A percentile compares a stretch with the other conserved stretches of the same genome.
These are phyloP conservation scores for Syncerus caffer DNA, from an alignment of 2,797 vertebrate species.

Conservation along the genomic window DNA sequence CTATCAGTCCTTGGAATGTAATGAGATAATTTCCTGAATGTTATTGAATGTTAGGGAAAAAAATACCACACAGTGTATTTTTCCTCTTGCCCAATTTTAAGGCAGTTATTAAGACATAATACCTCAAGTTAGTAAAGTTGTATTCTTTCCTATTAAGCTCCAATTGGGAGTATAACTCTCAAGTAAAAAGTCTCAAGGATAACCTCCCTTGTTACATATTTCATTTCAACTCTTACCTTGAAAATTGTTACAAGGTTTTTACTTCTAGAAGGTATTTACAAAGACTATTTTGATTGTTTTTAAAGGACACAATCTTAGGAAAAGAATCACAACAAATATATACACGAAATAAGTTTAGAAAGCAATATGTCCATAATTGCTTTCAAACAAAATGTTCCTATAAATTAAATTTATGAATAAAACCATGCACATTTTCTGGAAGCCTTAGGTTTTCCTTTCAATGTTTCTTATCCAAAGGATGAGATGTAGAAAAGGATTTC, in stretches of 20 bases:
- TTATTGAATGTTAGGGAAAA: not conserved
- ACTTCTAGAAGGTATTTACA: constrained; percentile 28
- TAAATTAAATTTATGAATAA: constrained; percentile 43
- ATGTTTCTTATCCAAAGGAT: not conserved
- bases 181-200: constrained; percentile 10
- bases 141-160: not conserved
- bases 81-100: not conserved
- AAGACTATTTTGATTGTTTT: constrained; percentile 4
- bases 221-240: constrained; percentile 13
- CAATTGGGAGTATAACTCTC: not conserved
- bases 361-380: not conserved
- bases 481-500: constrained; percentile 4
- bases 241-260: constrained; percentile 3
- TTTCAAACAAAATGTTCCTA: constrained; percentile 37
- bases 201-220: not conserved
- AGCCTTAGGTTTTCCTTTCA: constrained; percentile 36
- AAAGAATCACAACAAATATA: not conserved
- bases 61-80: not conserved
- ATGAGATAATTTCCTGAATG: not conserved
- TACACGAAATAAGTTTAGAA: constrained; percentile 17
- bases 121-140: not conserved
- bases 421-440: not conserved
- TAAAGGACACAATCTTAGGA: not conserved
- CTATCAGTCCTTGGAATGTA: not conserved
- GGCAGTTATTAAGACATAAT: not conserved